These are phyloP conservation scores for Spatula clypeata DNA, from an alignment of 2,797 vertebrate genomes.

Conservation along the genomic window DNA sequence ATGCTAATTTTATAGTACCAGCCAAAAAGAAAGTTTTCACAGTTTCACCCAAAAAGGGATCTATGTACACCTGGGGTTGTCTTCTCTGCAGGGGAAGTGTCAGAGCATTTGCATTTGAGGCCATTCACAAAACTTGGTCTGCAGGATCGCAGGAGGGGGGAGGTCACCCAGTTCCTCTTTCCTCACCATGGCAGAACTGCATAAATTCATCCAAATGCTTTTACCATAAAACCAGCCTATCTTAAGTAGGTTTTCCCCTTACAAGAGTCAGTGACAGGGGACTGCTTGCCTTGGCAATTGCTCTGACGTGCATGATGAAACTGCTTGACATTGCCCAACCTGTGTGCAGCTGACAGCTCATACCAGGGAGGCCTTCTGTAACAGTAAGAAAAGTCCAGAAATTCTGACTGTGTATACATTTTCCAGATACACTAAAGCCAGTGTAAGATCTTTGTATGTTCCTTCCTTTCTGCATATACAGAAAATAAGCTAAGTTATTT, in stretches of 20 bases:
- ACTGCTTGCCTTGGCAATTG: not conserved
- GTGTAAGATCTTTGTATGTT: not conserved
- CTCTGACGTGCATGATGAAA: not conserved
- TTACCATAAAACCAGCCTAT: not conserved
- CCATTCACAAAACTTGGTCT: conserved; percentile 28
- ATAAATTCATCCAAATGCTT: not conserved
- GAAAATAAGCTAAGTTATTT: not conserved
- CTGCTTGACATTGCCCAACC: not conserved
- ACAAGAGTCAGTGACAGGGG: not conserved
- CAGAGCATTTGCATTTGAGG: conserved; percentile 33
- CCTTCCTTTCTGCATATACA: not conserved
- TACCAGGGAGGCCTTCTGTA: not conserved
- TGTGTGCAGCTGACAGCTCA: not conserved
- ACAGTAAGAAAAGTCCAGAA: not conserved
- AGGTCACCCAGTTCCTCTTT: not conserved
- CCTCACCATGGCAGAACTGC: not conserved
- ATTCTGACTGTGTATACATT: not conserved
- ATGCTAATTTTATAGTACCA: not conserved
- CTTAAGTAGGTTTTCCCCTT: not conserved
- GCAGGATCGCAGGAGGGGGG: not conserved
- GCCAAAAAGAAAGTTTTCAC: conserved; percentile 61
- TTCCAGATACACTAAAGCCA: not conserved
- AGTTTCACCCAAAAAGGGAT: conserved; percentile 65
- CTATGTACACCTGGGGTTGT: conserved; percentile 53
- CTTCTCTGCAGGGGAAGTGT: not conserved